Conservation (phyloP, 2,888 invertebrate species). For the Synanthedon tipuliformis region DNA sequence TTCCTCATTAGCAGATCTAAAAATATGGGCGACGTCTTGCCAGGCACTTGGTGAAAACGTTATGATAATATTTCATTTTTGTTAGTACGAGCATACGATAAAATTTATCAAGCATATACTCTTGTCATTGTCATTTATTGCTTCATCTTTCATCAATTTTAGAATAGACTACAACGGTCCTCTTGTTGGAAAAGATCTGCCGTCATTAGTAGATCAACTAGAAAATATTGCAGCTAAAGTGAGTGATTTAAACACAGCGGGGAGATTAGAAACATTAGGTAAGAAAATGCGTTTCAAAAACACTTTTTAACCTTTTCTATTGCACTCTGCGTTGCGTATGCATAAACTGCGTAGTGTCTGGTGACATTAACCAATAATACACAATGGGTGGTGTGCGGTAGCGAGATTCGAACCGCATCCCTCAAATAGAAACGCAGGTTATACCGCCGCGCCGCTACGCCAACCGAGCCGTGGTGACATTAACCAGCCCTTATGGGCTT, state of each 20-base stretch:
- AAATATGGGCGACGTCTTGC: no score
- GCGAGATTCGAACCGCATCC: no score
- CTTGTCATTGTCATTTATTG: neutral
- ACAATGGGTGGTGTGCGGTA: no score
- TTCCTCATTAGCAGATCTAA: no score
- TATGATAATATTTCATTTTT: neutral
- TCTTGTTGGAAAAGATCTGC: conserved; percentile 73
- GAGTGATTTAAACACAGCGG: conserved; percentile 76
- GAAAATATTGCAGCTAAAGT: conserved; percentile 76
- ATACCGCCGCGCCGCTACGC: no score
- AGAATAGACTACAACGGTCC: conserved; percentile 71
- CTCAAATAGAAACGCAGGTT: no score
- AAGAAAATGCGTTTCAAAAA: conserved; percentile 8
- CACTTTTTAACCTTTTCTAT: neutral
- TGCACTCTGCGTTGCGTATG: neutral
- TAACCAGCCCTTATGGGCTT: no score
- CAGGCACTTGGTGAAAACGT: neutral
- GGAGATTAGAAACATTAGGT: conserved; percentile 79
- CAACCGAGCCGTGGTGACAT: no score
- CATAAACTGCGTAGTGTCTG: neutral
- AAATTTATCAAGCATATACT: neutral
- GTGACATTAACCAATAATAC: no score
- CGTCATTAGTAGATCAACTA: conserved; percentile 74
- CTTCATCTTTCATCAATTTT: conserved; percentile 8
- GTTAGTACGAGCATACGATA: no score